Evolutionary conservation across 2,797 vertebrate genomes (phyloP).

Genomic region (Harpagifer antarcticus): DNA sequence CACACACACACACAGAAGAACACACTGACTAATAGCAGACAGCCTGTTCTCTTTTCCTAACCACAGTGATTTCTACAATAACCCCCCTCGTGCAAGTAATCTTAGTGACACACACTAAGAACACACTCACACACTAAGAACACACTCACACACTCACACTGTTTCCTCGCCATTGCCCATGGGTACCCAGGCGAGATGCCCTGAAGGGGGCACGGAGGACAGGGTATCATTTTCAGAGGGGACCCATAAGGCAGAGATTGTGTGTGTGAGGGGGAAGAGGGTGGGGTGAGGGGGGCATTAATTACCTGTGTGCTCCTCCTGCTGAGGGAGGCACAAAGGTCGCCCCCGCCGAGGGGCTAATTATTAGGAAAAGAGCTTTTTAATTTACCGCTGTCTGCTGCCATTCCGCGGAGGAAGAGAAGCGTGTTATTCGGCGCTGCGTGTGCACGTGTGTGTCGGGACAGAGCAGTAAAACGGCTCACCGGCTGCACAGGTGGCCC

Average conservation of each 20-base stretch:
- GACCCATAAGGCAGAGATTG: conserved; percentile 49
- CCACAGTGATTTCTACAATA: conserved; percentile 45
- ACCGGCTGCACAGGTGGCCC: conserved; percentile 65
- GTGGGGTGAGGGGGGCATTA: conserved; percentile 66
- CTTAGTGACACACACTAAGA: conserved; percentile 14
- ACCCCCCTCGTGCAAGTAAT: conserved; percentile 46
- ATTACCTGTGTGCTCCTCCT: conserved; percentile 81
- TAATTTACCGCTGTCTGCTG: conserved; percentile 82
- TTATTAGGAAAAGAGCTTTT: conserved; percentile 83
- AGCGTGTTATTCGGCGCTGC: conserved; percentile 63
- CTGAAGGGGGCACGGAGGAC: conserved; percentile 65
- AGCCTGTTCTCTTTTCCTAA: conserved; percentile 35
- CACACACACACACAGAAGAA: background rate
- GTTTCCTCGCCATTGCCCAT: conserved; percentile 67
- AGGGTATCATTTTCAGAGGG: conserved; percentile 76
- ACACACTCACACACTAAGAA: conserved; percentile 3
- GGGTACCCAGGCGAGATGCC: conserved; percentile 63
- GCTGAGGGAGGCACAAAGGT: conserved; percentile 77
- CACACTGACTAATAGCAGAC: conserved; percentile 21
- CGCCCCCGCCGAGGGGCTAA: conserved; percentile 76
- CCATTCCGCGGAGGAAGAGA: conserved; percentile 79
- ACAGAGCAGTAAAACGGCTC: conserved; percentile 29
- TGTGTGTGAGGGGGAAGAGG: conserved; percentile 40
- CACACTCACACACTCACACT: conserved; percentile 13
- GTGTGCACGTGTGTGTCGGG: conserved; percentile 27